phyloP scores from a whole-genome alignment of 1,140 invertebrate genomes.

The Notospermus geniculatus region DNA sequence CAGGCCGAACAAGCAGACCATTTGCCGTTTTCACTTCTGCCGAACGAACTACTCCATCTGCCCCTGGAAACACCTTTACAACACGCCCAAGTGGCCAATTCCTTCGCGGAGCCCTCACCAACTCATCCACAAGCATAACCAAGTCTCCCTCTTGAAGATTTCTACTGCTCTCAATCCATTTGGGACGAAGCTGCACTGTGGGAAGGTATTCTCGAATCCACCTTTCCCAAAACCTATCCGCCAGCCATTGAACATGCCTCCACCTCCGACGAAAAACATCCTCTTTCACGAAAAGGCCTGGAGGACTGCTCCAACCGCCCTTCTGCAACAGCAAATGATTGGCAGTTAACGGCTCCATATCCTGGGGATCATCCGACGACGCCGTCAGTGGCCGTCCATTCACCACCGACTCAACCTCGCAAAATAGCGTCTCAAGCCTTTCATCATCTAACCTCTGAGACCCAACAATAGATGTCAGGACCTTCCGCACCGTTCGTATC shows the following conservation, averaged over 20 bases:
- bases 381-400: slow-evolving; percentile 12
- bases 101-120: neutral
- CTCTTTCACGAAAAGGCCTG: slow-evolving; percentile 11
- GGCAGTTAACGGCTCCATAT: slow-evolving; percentile 15
- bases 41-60: slow-evolving; percentile 15
- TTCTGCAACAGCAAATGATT: slow-evolving; percentile 16
- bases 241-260: slow-evolving; percentile 16
- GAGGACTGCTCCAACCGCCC: neutral
- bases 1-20: too few species aligned
- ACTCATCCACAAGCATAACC: slow-evolving; percentile 21
- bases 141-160: slow-evolving; percentile 21
- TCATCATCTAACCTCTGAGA: slow-evolving; percentile 8
- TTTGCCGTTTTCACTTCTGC: slow-evolving; percentile 3
- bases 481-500: slow-evolving; percentile 18
- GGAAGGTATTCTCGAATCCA: slow-evolving; percentile 21
- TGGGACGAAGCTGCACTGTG: neutral
- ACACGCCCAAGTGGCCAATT: slow-evolving; percentile 22
- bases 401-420: slow-evolving; percentile 13
- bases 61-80: slow-evolving; percentile 3
- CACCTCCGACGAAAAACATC: neutral
- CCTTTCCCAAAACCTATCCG: slow-evolving; percentile 23
- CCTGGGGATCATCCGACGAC: slow-evolving; percentile 13
- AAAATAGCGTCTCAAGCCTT: slow-evolving; percentile 12
- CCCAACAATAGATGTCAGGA: slow-evolving; percentile 5
- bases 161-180: neutral